These are phyloP conservation scores for Trididemnum clinides DNA, from an alignment of 23 tunicate genomes.

Conservation along the genomic window DNA sequence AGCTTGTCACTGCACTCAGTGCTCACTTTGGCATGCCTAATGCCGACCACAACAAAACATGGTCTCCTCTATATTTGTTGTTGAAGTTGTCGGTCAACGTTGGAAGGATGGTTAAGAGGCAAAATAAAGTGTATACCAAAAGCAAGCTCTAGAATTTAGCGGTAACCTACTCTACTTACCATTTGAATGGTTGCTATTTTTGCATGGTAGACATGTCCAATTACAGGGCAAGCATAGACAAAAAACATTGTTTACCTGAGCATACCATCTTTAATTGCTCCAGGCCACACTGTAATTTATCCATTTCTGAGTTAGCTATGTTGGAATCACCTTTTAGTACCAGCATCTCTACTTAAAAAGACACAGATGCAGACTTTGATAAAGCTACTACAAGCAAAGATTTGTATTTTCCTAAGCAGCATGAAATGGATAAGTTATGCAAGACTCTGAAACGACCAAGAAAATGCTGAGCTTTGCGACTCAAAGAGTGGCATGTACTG, in stretches of 20 bases:
- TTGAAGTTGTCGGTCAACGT: no score
- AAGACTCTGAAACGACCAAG: neutral
- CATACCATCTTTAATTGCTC: no score
- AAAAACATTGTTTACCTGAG: neutral
- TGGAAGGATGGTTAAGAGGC: no score
- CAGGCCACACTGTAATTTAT: neutral
- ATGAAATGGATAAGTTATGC: neutral
- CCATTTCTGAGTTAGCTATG: neutral
- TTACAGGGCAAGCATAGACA: neutral
- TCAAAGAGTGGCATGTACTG: neutral
- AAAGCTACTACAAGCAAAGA: no score
- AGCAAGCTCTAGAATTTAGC: slow-evolving; percentile 14
- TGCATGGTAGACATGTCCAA: no score
- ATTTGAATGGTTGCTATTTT: slow-evolving; percentile 9
- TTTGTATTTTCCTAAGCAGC: neutral
- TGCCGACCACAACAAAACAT: neutral
- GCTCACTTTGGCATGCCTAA: slow-evolving; percentile 25
- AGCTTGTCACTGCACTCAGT: slow-evolving; percentile 2
- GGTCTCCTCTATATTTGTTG: neutral
- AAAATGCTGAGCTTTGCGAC: neutral
- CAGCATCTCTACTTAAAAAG: neutral
- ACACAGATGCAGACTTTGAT: no score
- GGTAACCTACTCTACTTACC: neutral
- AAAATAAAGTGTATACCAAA: neutral
- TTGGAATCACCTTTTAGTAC: neutral